A percentile compares a stretch with the other conserved stretches of the same genome.
Evolutionary conservation across 2,888 invertebrate species (phyloP).

Genomic region (Eledone cirrhosa): DNA sequence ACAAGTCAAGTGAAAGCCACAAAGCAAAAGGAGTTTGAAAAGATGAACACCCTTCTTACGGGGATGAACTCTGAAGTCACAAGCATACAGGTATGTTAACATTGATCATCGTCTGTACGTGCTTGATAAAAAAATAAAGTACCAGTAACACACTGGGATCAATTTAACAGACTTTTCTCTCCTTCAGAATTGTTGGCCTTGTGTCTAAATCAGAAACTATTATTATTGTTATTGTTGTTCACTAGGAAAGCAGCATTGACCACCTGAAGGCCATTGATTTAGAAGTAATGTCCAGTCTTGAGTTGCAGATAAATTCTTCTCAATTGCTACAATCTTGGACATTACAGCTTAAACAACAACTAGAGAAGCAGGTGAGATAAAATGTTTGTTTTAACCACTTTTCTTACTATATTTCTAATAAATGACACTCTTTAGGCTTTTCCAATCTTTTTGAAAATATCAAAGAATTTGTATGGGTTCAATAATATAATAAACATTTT

Average conservation of each 20-base stretch:
- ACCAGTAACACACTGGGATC: no score
- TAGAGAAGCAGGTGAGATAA: background rate
- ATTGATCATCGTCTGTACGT: no score
- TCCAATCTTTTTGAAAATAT: no score
- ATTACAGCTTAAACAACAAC: background rate
- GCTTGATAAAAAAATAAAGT: no score
- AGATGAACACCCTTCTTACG: background rate
- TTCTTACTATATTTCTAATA: no score
- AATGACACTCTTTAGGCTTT: no score
- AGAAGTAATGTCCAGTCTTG: constrained; percentile 8
- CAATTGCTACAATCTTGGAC: background rate
- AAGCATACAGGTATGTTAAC: no score
- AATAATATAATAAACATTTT: no score
- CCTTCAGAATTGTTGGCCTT: background rate
- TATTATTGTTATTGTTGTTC: background rate
- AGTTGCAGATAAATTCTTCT: background rate
- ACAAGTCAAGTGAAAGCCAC: background rate
- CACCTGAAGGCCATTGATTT: background rate
- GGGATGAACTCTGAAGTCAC: background rate
- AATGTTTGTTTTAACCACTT: background rate
- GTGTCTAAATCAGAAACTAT: background rate
- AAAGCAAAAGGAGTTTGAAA: background rate
- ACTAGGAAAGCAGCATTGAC: background rate
- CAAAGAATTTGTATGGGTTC: no score
- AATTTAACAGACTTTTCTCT: no score